These are phyloP conservation scores for Alaudala cheleensis DNA, from an alignment of 2,113 vertebrate species.

Conservation along the genomic window DNA sequence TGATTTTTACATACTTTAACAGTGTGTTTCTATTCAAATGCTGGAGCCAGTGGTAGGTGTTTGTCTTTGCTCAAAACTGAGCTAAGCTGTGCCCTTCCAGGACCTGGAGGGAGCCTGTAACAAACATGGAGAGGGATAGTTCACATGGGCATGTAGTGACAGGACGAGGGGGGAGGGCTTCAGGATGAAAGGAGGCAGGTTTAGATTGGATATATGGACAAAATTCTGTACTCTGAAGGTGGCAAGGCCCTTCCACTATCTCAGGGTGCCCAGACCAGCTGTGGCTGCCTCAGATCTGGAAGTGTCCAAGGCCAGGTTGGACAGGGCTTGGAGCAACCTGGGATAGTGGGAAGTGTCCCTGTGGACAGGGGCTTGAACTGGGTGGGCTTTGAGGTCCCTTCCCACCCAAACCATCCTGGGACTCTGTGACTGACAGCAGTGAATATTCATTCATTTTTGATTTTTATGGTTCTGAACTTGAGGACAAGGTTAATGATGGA, in stretches of 20 bases:
- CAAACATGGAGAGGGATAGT: neutral
- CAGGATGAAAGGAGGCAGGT: neutral
- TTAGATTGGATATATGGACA: neutral
- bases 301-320: neutral
- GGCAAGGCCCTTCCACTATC: fast-evolving
- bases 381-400: neutral
- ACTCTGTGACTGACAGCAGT: neutral
- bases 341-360: neutral
- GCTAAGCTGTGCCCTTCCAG: neutral
- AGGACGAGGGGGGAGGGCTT: neutral
- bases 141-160: neutral
- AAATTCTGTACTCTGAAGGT: neutral
- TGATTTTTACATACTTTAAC: neutral
- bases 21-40: neutral
- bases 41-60: neutral
- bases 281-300: neutral
- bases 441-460: neutral
- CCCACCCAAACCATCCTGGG: neutral
- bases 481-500: neutral
- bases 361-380: fast-evolving
- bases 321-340: neutral
- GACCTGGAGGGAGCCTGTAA: neutral
- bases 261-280: fast-evolving
- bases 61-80: neutral
- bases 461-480: neutral